These are phyloP conservation scores for Anguilla obscura DNA, from an alignment of 2,797 vertebrate species.

Conservation along the genomic window DNA sequence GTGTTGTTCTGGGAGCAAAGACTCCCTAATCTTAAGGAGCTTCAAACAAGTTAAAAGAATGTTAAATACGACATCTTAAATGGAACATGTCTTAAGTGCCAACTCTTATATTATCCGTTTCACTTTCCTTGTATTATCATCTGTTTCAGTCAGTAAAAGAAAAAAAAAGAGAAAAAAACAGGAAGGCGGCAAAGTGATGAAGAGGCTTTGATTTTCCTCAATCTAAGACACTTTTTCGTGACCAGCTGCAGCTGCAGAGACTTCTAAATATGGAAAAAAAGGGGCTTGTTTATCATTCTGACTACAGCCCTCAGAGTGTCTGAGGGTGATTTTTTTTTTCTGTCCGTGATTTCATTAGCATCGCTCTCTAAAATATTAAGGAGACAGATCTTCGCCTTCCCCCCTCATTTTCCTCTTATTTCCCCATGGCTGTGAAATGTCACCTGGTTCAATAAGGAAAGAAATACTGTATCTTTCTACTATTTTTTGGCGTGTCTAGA, in stretches of 20 bases:
- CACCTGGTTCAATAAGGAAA: background rate
- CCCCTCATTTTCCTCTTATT: background rate
- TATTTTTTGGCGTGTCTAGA: background rate
- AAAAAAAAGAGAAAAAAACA: background rate
- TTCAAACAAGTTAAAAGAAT: constrained; percentile 7
- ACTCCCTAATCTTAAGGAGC: background rate
- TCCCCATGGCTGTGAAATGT: constrained; percentile 3
- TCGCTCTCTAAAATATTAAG: background rate
- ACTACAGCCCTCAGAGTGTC: background rate
- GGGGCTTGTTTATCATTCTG: constrained; percentile 6
- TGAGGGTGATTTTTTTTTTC: background rate
- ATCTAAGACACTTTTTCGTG: background rate
- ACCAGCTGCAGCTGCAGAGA: background rate
- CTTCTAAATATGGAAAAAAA: constrained; percentile 21
- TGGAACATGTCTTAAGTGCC: background rate
- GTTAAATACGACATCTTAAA: background rate
- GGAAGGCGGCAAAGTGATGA: background rate
- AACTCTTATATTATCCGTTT: background rate
- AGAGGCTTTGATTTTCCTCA: constrained; percentile 5
- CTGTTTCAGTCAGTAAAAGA: background rate
- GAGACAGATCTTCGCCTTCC: background rate
- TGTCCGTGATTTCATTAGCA: constrained; percentile 30
- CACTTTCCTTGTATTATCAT: background rate
- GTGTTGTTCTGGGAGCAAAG: background rate
- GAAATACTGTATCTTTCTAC: background rate